Base-by-base conservation (phyloP, 2,113 vertebrate genomes). In the Myxocyprinus asiaticus region DNA sequence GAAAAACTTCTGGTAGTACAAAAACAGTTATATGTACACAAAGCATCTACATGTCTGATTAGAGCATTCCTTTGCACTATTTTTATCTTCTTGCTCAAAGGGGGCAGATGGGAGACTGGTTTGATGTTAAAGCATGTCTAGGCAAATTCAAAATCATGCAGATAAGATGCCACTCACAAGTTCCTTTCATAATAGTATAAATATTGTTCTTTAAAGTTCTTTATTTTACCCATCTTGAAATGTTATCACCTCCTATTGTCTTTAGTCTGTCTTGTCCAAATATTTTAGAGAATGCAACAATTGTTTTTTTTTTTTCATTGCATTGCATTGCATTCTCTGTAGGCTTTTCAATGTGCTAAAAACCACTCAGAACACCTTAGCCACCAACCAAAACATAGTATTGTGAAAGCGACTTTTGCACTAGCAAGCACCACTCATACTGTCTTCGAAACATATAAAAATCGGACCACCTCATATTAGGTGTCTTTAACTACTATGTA, bases 51-150 rank as follows among this genome's bases (percentile, higher is more conserved):
- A 42, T 82, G 88, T 84, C 80, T 89, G 88, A 92, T 91, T 90
- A 91, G 91, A 88, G 87, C 91, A 89, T 91, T 93, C 91, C 89
- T 85, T 65, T 53, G 44, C 44, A 78, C 87, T 92, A 88, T 90
- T 90, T 89, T 81, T 90, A 86, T 86, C 85, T 83, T 77, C 78
- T 82, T 83, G 73, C 84, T 44, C 55, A 87, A 81, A 86, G 82
- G 78, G 80, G 10, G 48, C 22, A 5, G 56, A 15, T n/a, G 4
- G n/a, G 68, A 77, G 67, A 53, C 64, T 59, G 42, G 15, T 77
- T 72, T 69, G 22, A 63, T 15, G 63, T 50, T 11, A 44, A 43
- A 73, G 56, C 51, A 5, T 83, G 71, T 76, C 50, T 44, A 62
- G 77, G 42, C 77, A 42, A 12, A 43, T 15, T 50, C 9, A 7